Base-by-base conservation (phyloP, 2,888 invertebrate species). In the Tenthredo amoena region DNA sequence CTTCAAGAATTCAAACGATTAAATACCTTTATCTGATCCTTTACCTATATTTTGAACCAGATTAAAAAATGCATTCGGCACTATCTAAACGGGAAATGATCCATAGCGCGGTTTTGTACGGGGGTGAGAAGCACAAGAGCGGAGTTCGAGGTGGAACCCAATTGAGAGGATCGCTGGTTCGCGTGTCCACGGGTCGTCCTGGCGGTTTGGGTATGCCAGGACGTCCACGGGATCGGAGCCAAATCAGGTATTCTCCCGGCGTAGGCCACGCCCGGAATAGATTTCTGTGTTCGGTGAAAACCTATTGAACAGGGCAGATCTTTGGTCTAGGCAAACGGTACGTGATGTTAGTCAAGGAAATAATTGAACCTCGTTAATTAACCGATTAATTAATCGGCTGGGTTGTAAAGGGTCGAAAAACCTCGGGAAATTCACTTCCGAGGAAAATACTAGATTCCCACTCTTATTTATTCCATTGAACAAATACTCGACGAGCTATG, bases 211-310 rank as follows among this genome's bases (percentile, higher is more conserved):
- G 84, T 83, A 55, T 68, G 84, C 68, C 40, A 40, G 81, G 58
- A 84, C 40, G 31, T 74, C 43, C n/a, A 77, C 77, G 31, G 47
- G 40, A 65, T 84, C 84, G 43, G 40, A 79, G 79, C 79, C 43
- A 85, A 50, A 85, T 55, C 85, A 85, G 83, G 83, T 71, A 94
- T 79, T 89, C 91, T 72, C 94, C 94, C 0, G 94, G 58, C 81
- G 81, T 62, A 58, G 81, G 62, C 81, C 83, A 65, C 83, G 71
- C 83, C 83, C 83, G 71, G 71, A 83, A 83, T 83, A 83, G 83
- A 83, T 83, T 83, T 50, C 47, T 40, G 83, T 68, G 37, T 62
- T 81, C 81, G 79, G 81, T 81, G 58, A 81, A 81, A 62, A 81
- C 81, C 81, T 62, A 81, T 81, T 81, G 62, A 81, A 81, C 81